Conservation (phyloP, 2,888 invertebrate genomes). For the Salpingus planirostris region DNA sequence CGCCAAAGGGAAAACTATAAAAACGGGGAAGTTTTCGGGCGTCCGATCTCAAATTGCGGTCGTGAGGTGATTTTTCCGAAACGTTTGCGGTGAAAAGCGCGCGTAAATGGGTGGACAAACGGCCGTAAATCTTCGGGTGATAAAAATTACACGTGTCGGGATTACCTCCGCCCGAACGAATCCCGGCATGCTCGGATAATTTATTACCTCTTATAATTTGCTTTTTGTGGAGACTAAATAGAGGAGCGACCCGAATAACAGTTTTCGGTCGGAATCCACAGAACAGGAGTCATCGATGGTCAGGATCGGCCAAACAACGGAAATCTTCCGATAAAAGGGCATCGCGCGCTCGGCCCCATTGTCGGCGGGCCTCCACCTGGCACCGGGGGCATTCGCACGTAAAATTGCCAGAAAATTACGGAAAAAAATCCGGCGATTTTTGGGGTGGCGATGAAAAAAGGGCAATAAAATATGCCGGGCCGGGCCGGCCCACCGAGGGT, state of each 20-base stretch:
- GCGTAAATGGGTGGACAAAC: too few species aligned
- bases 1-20: too few species aligned
- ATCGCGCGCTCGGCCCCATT: slow-evolving; percentile 31
- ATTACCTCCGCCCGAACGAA: slow-evolving; percentile 25
- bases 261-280: slow-evolving; percentile 13
- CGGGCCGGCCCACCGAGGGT: slow-evolving; percentile 25
- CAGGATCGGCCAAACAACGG: slow-evolving; percentile 17
- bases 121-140: slow-evolving; percentile 19
- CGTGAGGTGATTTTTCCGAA: too few species aligned
- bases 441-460: slow-evolving; percentile 30
- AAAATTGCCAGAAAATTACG: slow-evolving; percentile 39
- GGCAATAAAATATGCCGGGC: slow-evolving; percentile 33
- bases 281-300: slow-evolving; percentile 21
- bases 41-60: too few species aligned
- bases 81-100: too few species aligned
- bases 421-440: slow-evolving; percentile 26
- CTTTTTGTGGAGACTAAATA: slow-evolving; percentile 38
- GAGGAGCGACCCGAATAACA: slow-evolving; percentile 16
- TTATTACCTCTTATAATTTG: slow-evolving; percentile 32
- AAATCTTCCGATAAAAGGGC: slow-evolving; percentile 32
- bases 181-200: slow-evolving; percentile 25
- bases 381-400: slow-evolving; percentile 30
- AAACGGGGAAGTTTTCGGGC: too few species aligned
- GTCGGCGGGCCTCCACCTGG: slow-evolving; percentile 33
- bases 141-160: slow-evolving; percentile 29